Conservation (phyloP, 2,113 vertebrate genomes). For the Athene cunicularia region DNA sequence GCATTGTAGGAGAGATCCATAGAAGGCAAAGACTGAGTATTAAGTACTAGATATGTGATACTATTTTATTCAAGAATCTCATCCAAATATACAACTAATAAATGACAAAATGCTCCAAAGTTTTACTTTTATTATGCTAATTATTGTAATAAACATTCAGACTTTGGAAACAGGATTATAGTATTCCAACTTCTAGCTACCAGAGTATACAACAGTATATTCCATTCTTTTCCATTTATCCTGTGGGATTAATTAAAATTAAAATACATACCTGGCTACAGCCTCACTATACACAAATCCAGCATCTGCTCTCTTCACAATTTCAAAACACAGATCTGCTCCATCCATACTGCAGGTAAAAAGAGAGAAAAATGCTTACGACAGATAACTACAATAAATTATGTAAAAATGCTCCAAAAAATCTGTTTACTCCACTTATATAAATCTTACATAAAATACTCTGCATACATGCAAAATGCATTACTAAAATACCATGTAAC, state of each 20-base stretch:
- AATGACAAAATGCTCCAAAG: not conserved
- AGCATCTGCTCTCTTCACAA: conserved; percentile 92
- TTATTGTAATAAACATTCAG: not conserved
- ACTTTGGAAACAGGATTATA: not conserved
- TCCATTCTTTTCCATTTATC: not conserved
- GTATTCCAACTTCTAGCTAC: not conserved
- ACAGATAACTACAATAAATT: not conserved
- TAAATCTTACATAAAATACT: not conserved
- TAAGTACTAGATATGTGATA: not conserved
- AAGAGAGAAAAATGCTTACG: conserved; percentile 10
- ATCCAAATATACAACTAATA: not conserved
- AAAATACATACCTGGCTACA: conserved; percentile 88
- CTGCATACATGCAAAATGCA: not conserved
- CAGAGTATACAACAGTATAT: not conserved
- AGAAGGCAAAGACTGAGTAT: not conserved
- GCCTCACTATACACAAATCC: conserved; percentile 97
- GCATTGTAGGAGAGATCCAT: not conserved
- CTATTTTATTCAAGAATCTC: not conserved
- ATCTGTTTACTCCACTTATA: not conserved
- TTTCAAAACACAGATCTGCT: conserved; percentile 94
- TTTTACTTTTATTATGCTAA: not conserved
- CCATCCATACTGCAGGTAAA: conserved; percentile 88
- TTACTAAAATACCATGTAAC: not conserved
- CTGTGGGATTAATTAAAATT: conserved; percentile 12
- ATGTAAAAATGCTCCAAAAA: not conserved